Percentiles rank a stretch among this genome's conserved stretches.
These are phyloP conservation scores for Pelodiscus sinensis DNA, from an alignment of 2,113 vertebrate genomes.

Conservation along the genomic window DNA sequence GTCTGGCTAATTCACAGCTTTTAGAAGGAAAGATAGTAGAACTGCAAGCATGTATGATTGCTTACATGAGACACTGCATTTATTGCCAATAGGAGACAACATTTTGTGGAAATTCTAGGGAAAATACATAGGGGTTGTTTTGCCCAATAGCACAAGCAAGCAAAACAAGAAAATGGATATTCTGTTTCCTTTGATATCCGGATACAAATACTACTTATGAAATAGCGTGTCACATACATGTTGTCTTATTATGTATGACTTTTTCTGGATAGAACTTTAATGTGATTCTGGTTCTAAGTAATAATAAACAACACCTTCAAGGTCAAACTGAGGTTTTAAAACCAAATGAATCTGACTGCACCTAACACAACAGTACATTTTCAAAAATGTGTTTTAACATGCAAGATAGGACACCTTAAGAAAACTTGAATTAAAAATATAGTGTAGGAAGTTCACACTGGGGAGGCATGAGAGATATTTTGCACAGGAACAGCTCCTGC, in stretches of 20 bases:
- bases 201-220: not conserved
- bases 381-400: not conserved
- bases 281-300: not conserved
- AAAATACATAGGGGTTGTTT: not conserved
- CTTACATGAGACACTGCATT: not conserved
- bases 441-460: not conserved
- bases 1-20: not conserved
- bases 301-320: not conserved
- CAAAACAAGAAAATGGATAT: not conserved
- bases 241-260: not conserved
- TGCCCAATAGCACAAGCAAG: not conserved
- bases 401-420: not conserved
- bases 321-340: not conserved
- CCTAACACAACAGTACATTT: rapidly evolving
- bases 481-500: not conserved
- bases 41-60: too few species aligned
- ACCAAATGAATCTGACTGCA: not conserved
- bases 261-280: not conserved
- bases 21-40: not conserved
- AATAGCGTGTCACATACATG: not conserved
- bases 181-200: not conserved
- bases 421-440: not conserved
- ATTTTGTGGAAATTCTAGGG: not conserved
- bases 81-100: not conserved
- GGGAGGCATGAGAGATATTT: not conserved